Evolutionary conservation across 1,140 invertebrate species (phyloP).

Genomic region (Ostrea denselamellosa): DNA sequence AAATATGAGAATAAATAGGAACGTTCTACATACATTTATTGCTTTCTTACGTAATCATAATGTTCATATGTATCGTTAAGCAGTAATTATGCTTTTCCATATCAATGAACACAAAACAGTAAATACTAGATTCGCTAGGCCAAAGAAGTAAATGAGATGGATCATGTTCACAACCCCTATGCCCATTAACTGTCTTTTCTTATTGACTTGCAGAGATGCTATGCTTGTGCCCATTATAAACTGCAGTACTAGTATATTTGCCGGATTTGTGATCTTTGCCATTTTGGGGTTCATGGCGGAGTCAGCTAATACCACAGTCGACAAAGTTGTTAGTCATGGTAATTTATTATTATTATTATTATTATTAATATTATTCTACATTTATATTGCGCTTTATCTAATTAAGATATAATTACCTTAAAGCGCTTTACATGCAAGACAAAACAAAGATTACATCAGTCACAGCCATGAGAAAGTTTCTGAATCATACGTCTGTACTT

Average conservation of each 20-base stretch:
- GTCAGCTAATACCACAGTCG: slow-evolving; percentile 71
- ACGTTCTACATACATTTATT: background rate
- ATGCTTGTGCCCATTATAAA: slow-evolving; percentile 97
- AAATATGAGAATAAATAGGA: background rate
- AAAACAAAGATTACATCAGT: no score
- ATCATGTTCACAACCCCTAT: background rate
- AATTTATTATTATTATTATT: no score
- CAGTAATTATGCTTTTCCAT: background rate
- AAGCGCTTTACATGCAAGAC: no score
- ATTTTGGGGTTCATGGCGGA: slow-evolving; percentile 88
- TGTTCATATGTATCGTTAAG: background rate
- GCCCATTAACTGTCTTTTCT: background rate
- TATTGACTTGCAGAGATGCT: slow-evolving; percentile 84
- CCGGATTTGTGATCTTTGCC: slow-evolving; percentile 98
- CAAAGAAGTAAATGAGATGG: background rate
- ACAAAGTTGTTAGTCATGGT: slow-evolving; percentile 75
- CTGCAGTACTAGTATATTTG: slow-evolving; percentile 97
- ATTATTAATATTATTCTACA: no score
- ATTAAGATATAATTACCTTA: no score
- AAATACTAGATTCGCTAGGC: background rate
- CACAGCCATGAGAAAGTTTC: no score
- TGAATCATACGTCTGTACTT: no score
- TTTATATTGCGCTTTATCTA: no score
- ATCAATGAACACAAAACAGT: background rate
- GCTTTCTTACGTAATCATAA: no score